Conservation (phyloP, 2,888 invertebrate genomes). For the Lochmaea crataegi region DNA sequence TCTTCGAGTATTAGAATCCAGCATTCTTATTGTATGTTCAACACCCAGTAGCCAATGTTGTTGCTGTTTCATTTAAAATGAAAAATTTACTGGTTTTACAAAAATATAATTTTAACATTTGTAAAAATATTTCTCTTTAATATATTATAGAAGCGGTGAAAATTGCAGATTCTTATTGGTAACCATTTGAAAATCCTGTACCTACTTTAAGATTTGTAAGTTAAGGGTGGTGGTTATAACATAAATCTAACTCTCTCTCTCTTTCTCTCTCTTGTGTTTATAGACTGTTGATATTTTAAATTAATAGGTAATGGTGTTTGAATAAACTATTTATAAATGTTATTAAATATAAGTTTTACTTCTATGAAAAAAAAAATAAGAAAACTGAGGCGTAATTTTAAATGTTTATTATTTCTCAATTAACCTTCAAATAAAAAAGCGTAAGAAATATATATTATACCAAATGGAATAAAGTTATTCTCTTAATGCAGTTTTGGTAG, state of each 20-base stretch:
- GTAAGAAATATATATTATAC: slow-evolving; percentile 41
- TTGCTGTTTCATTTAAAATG: slow-evolving; percentile 31
- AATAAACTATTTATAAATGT: slow-evolving; percentile 42
- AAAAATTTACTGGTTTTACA: slow-evolving; percentile 22
- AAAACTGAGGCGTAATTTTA: slow-evolving; percentile 45
- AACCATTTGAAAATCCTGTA: slow-evolving; percentile 5
- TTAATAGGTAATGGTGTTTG: slow-evolving; percentile 39
- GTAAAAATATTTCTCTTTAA: slow-evolving; percentile 4
- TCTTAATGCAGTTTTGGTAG: slow-evolving; percentile 59
- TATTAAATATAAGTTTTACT: slow-evolving; percentile 51
- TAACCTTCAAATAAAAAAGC: slow-evolving; percentile 18
- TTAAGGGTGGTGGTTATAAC: slow-evolving; percentile 45
- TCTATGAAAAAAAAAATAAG: background rate
- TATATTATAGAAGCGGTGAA: background rate
- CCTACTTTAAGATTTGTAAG: slow-evolving; percentile 23
- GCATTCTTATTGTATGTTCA: background rate
- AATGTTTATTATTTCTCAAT: slow-evolving; percentile 34
- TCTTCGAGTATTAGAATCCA: slow-evolving; percentile 2
- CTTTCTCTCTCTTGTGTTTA: slow-evolving; percentile 37
- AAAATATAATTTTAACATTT: background rate
- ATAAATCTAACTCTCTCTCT: slow-evolving; percentile 39
- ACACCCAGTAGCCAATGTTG: background rate
- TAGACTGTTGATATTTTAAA: slow-evolving; percentile 36
- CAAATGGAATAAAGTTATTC: slow-evolving; percentile 61
- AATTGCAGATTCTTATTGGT: background rate